Evolutionary conservation across 1,140 invertebrate genomes (phyloP).

Genomic region (Scaptomyza pallida): DNA sequence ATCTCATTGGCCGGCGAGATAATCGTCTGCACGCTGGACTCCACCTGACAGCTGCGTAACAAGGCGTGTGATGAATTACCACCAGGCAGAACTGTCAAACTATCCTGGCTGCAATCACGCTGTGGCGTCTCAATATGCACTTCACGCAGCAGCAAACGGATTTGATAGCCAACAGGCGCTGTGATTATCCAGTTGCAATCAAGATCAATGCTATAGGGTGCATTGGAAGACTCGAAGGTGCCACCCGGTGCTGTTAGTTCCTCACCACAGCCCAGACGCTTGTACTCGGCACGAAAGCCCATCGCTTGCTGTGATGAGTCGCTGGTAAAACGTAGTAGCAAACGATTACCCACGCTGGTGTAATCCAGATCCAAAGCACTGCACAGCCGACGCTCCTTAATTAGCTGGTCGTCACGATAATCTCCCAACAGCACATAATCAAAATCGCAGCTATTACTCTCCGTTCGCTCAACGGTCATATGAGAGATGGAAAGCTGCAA

Average conservation of each 20-base stretch:
- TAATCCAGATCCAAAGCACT: slow-evolving; percentile 7
- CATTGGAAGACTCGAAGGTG: slow-evolving; percentile 58
- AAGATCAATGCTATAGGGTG: slow-evolving; percentile 87
- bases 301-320: slow-evolving; percentile 77
- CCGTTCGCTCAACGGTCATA: slow-evolving; percentile 87
- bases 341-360: slow-evolving; percentile 62
- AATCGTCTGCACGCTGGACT: slow-evolving; percentile 68
- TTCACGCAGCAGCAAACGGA: slow-evolving; percentile 84
- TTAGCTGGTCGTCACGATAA: slow-evolving; percentile 63
- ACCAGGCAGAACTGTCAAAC: slow-evolving; percentile 27
- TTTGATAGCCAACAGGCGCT: slow-evolving; percentile 87
- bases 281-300: slow-evolving; percentile 85
- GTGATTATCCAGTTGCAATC: slow-evolving; percentile 91
- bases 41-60: slow-evolving; percentile 49
- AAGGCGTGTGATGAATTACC: slow-evolving; percentile 33
- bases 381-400: slow-evolving; percentile 85
- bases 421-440: slow-evolving; percentile 86
- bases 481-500: slow-evolving; percentile 90
- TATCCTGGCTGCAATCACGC: slow-evolving; percentile 49
- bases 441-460: slow-evolving; percentile 83
- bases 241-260: slow-evolving; percentile 36
- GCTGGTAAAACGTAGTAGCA: slow-evolving; percentile 85
- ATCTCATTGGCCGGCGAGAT: slow-evolving; percentile 90
- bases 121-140: slow-evolving; percentile 86
- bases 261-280: slow-evolving; percentile 83